These are phyloP conservation scores for Burhinus bistriatus DNA, from an alignment of 2,113 vertebrate species.

Conservation along the genomic window DNA sequence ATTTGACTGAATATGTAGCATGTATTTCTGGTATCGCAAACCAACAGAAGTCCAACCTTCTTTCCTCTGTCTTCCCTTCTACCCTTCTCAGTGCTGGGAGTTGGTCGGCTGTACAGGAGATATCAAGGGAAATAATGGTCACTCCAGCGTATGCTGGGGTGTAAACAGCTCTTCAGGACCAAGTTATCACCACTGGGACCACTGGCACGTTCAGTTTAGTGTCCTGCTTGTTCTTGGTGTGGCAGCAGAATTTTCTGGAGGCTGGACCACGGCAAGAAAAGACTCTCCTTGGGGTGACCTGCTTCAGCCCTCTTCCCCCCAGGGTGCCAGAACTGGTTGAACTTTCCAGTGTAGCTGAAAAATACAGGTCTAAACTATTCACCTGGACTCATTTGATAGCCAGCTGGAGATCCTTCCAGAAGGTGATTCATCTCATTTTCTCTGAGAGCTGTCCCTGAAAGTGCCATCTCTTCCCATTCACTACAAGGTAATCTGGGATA, in stretches of 20 bases:
- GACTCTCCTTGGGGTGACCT: background rate
- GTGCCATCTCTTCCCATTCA: background rate
- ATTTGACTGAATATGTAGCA: background rate
- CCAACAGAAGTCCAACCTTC: background rate
- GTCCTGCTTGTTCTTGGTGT: background rate
- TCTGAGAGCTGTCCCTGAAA: background rate
- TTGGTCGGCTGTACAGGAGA: background rate
- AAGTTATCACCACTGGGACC: background rate
- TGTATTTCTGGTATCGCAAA: background rate
- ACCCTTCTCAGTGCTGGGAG: background rate
- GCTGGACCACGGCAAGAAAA: background rate
- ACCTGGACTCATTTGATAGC: background rate
- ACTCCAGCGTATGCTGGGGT: background rate
- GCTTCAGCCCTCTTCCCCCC: background rate
- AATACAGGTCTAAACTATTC: background rate
- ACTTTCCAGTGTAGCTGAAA: background rate
- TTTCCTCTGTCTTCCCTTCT: background rate
- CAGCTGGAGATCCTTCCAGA: background rate
- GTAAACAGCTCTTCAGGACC: background rate
- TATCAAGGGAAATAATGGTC: background rate
- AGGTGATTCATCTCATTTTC: background rate
- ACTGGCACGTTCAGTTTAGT: background rate
- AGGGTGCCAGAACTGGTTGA: background rate
- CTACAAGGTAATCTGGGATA: background rate
- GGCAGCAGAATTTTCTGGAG: background rate